Percentiles rank a stretch among this genome's conserved stretches.
phyloP scores from a whole-genome alignment of 2,888 invertebrate genomes.

The Merodon equestris region DNA sequence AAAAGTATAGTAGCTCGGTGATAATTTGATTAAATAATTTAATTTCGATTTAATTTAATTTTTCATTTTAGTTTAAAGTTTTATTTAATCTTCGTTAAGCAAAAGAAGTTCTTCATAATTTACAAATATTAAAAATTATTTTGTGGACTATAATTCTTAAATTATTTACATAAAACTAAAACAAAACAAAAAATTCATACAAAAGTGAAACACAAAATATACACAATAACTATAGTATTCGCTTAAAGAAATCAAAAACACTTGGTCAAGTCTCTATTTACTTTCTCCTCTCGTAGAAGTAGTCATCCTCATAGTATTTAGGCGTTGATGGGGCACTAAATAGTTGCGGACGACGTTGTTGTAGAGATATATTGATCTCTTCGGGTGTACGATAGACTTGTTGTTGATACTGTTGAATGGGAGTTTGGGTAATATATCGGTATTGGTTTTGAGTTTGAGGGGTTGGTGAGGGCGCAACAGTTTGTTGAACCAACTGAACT shows the following conservation, averaged over 20 bases:
- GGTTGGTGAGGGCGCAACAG: constrained; percentile 76
- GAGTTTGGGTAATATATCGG: constrained; percentile 77
- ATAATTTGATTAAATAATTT: too few relatives aligned
- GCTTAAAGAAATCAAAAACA: constrained; percentile 39
- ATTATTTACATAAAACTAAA: constrained; percentile 44
- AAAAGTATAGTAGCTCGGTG: too few relatives aligned
- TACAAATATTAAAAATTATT: constrained; percentile 63
- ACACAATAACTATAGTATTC: constrained; percentile 47
- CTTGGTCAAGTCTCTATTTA: constrained; percentile 52
- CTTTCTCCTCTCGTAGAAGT: constrained; percentile 78
- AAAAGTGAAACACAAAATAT: constrained; percentile 43
- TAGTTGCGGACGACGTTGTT: constrained; percentile 84
- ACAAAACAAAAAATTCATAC: constrained; percentile 24
- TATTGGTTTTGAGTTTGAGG: constrained; percentile 75
- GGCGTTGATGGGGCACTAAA: constrained; percentile 78
- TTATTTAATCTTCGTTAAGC: too few relatives aligned
- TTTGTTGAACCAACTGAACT: constrained; percentile 70
- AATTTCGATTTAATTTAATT: too few relatives aligned
- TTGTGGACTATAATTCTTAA: constrained; percentile 64
- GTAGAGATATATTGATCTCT: constrained; percentile 91
- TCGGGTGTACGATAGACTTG: constrained; percentile 92
- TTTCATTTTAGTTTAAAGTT: too few relatives aligned
- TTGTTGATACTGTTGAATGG: constrained; percentile 79
- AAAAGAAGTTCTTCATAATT: constrained; percentile 45
- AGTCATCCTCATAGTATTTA: constrained; percentile 78